A percentile compares a stretch with the other conserved stretches of the same genome.
Conservation (phyloP, 2,797 vertebrate species). For the Balearica regulorum region DNA sequence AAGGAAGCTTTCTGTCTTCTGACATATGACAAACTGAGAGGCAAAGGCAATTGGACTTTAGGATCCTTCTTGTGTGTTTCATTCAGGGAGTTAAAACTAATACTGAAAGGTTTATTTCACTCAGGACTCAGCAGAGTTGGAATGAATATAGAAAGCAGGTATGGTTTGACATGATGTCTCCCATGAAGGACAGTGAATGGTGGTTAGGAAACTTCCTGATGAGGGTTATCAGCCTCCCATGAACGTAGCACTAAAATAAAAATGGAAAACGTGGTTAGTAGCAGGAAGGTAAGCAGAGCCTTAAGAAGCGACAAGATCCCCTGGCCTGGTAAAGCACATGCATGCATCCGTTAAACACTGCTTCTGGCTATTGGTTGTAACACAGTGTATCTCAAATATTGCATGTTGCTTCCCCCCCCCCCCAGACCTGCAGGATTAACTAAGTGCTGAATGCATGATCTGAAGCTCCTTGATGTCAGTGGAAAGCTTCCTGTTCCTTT, state of each 20-base stretch:
- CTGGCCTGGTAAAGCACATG: background rate
- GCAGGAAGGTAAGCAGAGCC: background rate
- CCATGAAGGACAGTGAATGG: background rate
- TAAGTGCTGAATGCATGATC: background rate
- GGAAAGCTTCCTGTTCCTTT: background rate
- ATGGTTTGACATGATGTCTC: background rate
- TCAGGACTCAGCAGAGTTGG: background rate
- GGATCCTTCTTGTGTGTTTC: background rate
- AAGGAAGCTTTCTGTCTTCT: conserved; percentile 2
- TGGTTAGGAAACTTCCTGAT: background rate
- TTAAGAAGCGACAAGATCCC: background rate
- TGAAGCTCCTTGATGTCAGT: background rate
- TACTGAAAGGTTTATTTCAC: background rate
- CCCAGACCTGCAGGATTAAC: background rate
- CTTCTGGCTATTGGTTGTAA: background rate
- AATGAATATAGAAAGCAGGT: background rate
- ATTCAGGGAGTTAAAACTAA: background rate
- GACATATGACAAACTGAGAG: background rate
- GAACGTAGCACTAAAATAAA: background rate
- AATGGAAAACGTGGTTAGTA: background rate
- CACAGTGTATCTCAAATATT: background rate
- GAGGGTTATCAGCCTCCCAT: background rate
- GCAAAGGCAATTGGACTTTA: background rate
- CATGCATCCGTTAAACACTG: background rate
- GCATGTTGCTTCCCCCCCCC: background rate